Evolutionary conservation across 2,888 invertebrate genomes (phyloP), one percentile per base, ranked within the genome.

Genomic region (Himalopsyche japonica): DNA sequence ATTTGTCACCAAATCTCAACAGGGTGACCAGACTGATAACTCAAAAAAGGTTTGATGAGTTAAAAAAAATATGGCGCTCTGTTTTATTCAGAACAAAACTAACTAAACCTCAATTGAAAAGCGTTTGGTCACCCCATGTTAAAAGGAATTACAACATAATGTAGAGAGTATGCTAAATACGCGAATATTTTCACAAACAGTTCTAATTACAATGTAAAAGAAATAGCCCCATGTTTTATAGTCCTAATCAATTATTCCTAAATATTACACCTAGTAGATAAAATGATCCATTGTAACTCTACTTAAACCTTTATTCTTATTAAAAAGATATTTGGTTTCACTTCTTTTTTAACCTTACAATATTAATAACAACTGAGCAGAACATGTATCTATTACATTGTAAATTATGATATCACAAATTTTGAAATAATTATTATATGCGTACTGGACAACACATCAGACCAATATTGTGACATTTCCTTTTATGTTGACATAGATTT

Each of bases 281-380:
- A 70, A 70, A 70, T 70, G 70, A 70, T 70, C 12, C 70, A 70
- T 27, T 70, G 70, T 70, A 10, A 70, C 27, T 70, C 70, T 77
- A 77, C 43, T 77, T 77, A 77, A 37, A 34, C 43, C 77, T 77
- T 77, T 37, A 80, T 80, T 80, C 49, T 80, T 80, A 80, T n/a
- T 48, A n/a, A 32, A 49, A 49, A 80, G 48, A 80, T 80, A 80
- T 80, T 80, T 80, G 80, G 80, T 80, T 80, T 80, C 77, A 77
- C 77, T 77, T 77, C 37, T 34, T 34, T 77, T 77, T 77, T 20
- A 43, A 77, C 43, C 77, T 43, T 77, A 77, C 20, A 30, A 70
- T 57, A 27, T 27, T 70, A 30, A 70, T 27, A 70, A 70, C 70
- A 27, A 70, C 27, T 70, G 70, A 70, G 70, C 70, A 70, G 70